A percentile compares a stretch with the other conserved stretches of the same genome.
These are phyloP conservation scores for Sebastes goodei DNA, from an alignment of 2,797 vertebrate species.

Conservation along the genomic window DNA sequence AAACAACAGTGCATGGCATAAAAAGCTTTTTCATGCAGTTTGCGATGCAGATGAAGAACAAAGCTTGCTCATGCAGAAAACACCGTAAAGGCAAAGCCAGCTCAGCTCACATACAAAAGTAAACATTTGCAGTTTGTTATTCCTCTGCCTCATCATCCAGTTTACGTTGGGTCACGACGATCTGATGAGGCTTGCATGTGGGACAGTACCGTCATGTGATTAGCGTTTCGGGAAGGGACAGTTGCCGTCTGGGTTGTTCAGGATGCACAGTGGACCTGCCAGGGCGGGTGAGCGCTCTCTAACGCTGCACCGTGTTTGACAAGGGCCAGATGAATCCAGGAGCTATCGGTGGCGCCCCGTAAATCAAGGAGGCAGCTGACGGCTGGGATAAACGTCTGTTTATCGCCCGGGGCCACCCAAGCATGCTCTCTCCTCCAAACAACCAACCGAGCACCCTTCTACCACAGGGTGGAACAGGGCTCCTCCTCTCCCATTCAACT, in stretches of 20 bases:
- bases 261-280: slow-evolving; percentile 95
- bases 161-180: slow-evolving; percentile 67
- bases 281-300: slow-evolving; percentile 88
- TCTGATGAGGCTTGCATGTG: slow-evolving; percentile 76
- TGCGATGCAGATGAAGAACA: slow-evolving; percentile 55
- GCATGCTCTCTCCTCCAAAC: slow-evolving; percentile 78
- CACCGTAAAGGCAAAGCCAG: slow-evolving; percentile 59
- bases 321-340: slow-evolving; percentile 99
- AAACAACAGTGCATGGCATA: slow-evolving; percentile 52
- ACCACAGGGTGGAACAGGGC: slow-evolving; percentile 64
- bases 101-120: slow-evolving; percentile 54
- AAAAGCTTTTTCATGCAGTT: slow-evolving; percentile 47
- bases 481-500: slow-evolving; percentile 57
- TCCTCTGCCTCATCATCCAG: slow-evolving; percentile 66
- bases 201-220: slow-evolving; percentile 79
- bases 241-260: slow-evolving; percentile 87
- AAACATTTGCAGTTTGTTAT: slow-evolving; percentile 65
- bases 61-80: slow-evolving; percentile 68
- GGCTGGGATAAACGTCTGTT: slow-evolving; percentile 98
- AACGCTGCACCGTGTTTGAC: slow-evolving; percentile 95
- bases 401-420: slow-evolving; percentile 93
- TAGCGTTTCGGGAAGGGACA: slow-evolving; percentile 86
- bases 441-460: slow-evolving; percentile 78
- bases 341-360: slow-evolving; percentile 95
- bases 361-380: slow-evolving; percentile 99